A percentile compares a stretch with the other conserved stretches of the same genome.
Conservation (phyloP, 1,140 invertebrate genomes). For the Xylocopa sonorina region DNA sequence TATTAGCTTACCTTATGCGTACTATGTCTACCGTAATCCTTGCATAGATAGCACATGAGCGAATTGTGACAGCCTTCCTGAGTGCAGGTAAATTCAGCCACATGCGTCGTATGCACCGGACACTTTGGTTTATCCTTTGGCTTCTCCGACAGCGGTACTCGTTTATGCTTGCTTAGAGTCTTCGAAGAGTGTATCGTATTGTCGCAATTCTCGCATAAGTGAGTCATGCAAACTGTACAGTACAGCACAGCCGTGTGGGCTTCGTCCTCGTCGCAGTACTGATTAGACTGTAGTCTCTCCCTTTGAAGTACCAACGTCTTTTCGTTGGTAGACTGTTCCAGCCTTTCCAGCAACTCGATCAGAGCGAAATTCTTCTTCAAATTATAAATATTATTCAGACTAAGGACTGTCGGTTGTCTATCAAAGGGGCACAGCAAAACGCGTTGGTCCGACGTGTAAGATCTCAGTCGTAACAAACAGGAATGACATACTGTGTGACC, state of each 20-base stretch:
- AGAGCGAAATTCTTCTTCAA: constrained; percentile 87
- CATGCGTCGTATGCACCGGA: constrained; percentile 83
- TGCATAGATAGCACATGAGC: constrained; percentile 85
- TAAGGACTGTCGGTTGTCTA: constrained; percentile 84
- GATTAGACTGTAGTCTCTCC: constrained; percentile 80
- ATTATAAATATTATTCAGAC: constrained; percentile 83
- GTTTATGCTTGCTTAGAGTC: constrained; percentile 83
- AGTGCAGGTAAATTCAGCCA: constrained; percentile 85
- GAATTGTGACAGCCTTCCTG: constrained; percentile 83
- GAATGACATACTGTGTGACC: constrained; percentile 86
- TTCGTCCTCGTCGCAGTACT: constrained; percentile 85
- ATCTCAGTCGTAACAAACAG: constrained; percentile 82
- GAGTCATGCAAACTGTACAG: constrained; percentile 84
- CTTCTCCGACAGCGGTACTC: constrained; percentile 85
- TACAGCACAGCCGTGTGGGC: constrained; percentile 84
- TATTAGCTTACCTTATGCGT: constrained; percentile 82
- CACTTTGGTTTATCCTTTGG: constrained; percentile 85
- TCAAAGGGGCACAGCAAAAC: constrained; percentile 85
- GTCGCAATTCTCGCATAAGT: constrained; percentile 84
- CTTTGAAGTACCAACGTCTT: constrained; percentile 81
- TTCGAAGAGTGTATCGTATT: constrained; percentile 83
- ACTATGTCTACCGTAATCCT: constrained; percentile 84
- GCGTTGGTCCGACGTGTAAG: constrained; percentile 72
- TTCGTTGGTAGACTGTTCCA: constrained; percentile 79
- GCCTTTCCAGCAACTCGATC: constrained; percentile 84